These are phyloP conservation scores for Coranthus polyacanthus DNA, from an alignment of 2,797 vertebrate species.

Conservation along the genomic window DNA sequence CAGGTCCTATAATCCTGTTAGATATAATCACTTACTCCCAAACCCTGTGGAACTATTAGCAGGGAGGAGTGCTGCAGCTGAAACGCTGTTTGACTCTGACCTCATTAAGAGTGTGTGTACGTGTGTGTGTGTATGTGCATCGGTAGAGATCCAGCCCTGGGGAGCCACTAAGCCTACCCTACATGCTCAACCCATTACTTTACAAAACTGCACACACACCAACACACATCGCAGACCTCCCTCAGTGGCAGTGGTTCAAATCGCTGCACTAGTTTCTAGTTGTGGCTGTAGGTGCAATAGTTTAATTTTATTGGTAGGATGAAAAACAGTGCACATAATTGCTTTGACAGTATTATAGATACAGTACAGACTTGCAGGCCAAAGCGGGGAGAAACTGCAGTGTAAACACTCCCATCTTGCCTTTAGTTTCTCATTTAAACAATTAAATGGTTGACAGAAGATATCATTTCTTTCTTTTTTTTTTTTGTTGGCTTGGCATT, in stretches of 20 bases:
- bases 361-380: conserved; percentile 53
- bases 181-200: conserved; percentile 80
- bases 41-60: conserved; percentile 81
- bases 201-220: conserved; percentile 74
- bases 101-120: conserved; percentile 75
- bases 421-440: conserved; percentile 31
- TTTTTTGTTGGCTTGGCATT: conserved; percentile 38
- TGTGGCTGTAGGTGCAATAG: conserved; percentile 66
- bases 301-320: conserved; percentile 69
- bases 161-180: conserved; percentile 78
- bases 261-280: conserved; percentile 54
- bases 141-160: conserved; percentile 78
- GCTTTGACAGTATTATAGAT: conserved; percentile 63
- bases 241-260: conserved; percentile 69
- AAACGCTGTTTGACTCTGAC: conserved; percentile 80
- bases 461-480: conserved; percentile 21
- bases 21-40: conserved; percentile 80
- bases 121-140: conserved; percentile 33
- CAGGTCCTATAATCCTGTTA: conserved; percentile 78
- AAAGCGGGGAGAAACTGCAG: conserved; percentile 49
- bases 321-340: conserved; percentile 65
- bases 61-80: conserved; percentile 72
- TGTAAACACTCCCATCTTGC: conserved; percentile 34
- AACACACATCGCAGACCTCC: conserved; percentile 65
- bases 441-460: conserved; percentile 7